A percentile compares a stretch with the other conserved stretches of the same genome.
Evolutionary conservation across 2,113 vertebrate species (phyloP).

Genomic region (Thomomys bottae): DNA sequence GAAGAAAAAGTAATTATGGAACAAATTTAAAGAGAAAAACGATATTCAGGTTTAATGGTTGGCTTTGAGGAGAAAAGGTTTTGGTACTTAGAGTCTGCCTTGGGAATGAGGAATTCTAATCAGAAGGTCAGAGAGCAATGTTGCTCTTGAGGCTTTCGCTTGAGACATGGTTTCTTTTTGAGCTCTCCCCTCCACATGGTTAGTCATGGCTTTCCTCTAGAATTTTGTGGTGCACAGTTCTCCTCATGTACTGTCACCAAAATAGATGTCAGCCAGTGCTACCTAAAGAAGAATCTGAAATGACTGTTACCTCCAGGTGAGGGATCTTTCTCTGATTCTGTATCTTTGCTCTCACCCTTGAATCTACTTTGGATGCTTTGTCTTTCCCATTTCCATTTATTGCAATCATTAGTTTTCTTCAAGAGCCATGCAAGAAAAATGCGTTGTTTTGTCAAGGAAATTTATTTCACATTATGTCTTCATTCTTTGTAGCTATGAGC

Average conservation of each 20-base stretch:
- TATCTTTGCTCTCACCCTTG: not conserved
- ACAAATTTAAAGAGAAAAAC: not conserved
- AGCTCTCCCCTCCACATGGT: too few species aligned
- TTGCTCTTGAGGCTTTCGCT: too few species aligned
- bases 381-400: not conserved
- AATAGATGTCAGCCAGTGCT: not conserved
- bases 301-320: too few species aligned
- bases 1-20: constrained; percentile 3
- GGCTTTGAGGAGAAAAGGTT: not conserved
- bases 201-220: not conserved
- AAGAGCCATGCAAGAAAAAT: not conserved
- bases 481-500: not conserved
- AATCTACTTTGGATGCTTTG: not conserved
- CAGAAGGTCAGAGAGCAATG: too few species aligned
- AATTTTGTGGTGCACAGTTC: not conserved
- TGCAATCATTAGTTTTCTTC: not conserved
- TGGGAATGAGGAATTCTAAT: not conserved
- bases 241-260: not conserved
- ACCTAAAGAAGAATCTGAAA: not conserved
- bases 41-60: not conserved
- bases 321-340: not conserved
- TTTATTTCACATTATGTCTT: not conserved
- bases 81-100: not conserved
- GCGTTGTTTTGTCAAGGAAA: not conserved
- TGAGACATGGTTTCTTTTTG: too few species aligned